Conservation (phyloP, 1,140 invertebrate genomes). For the Harpegnathos saltator region DNA sequence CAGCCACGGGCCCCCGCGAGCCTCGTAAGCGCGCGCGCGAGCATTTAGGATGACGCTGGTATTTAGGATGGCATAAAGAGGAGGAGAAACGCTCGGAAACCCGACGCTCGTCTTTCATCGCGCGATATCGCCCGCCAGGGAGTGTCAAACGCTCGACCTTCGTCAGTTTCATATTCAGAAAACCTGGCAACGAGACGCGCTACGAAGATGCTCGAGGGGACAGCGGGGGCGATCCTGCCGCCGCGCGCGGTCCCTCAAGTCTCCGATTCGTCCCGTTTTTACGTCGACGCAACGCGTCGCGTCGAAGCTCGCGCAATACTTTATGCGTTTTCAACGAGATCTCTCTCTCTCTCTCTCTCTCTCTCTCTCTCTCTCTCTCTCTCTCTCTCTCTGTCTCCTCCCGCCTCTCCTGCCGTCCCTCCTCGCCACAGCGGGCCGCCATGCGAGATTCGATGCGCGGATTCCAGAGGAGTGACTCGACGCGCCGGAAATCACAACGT, state of each 20-base stretch:
- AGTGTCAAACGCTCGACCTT: slow-evolving; percentile 23
- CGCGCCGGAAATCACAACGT: slow-evolving; percentile 47
- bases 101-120: slow-evolving; percentile 38
- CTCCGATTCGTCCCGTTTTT: not conserved
- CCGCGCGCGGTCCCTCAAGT: not conserved
- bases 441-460: slow-evolving; percentile 35
- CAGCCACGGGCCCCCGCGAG: not conserved
- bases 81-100: slow-evolving; percentile 43
- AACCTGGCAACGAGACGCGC: not conserved
- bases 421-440: too few relatives aligned
- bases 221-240: slow-evolving; percentile 16
- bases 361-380: too few relatives aligned
- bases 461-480: slow-evolving; percentile 55
- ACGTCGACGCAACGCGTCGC: too few relatives aligned
- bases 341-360: too few relatives aligned
- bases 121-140: not conserved
- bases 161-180: slow-evolving; percentile 20
- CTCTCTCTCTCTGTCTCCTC: too few relatives aligned
- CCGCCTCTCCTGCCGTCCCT: too few relatives aligned
- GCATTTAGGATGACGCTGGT: too few relatives aligned
- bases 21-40: too few relatives aligned
- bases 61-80: slow-evolving; percentile 42
- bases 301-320: not conserved
- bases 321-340: not conserved
- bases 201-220: too few relatives aligned